Evolutionary conservation across 2,113 vertebrate genomes (phyloP), one percentile per base, ranked within the genome.

Genomic region (Psittacula cyanocephala): DNA sequence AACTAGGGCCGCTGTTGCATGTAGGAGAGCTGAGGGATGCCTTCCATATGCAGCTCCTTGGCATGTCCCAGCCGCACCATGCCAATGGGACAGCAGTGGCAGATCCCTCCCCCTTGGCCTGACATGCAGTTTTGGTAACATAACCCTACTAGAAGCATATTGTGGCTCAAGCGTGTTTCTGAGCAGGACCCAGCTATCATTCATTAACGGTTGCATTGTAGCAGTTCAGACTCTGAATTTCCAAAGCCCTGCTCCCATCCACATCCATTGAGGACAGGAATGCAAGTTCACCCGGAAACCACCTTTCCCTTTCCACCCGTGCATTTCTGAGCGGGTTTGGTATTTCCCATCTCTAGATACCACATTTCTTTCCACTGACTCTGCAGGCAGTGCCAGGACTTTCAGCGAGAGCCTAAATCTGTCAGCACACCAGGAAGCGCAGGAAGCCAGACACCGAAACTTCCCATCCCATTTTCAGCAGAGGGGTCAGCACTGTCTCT

Each of bases 281-380:
- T 80, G 70, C 77, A 35, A 78, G 67, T 64, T 89, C 89, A 95
- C 77, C 91, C 57, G 53, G 91, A 96, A 97, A 92, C n/a, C 27
- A 68, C 92, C 92, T 97, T 94, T 95, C 92, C 49, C 88, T 94
- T 96, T 95, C 13, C 92, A 92, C 67, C 6, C 91, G 35, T 0
- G 7, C 70, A 74, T 93, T 87, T 94, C 72, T 93, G 81, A 85
- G 77, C 4, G 1, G 28, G 44, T 91, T 87, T 91, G 94, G 92
- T 87, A 96, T 96, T 97, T 96, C 91, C 88, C 92, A 93, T 96
- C 91, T 92, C 83, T 91, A 60, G 88, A 86, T 57, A 88, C 65
- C 84, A 77, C 71, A 82, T 95, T 92, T 95, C 9, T 96, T 95
- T 96, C 92, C 95, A 95, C 90, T 68, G 72, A 86, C 82, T 90